These are phyloP conservation scores for Mycalesis mineus DNA, from an alignment of 2,888 invertebrate species.

Conservation along the genomic window DNA sequence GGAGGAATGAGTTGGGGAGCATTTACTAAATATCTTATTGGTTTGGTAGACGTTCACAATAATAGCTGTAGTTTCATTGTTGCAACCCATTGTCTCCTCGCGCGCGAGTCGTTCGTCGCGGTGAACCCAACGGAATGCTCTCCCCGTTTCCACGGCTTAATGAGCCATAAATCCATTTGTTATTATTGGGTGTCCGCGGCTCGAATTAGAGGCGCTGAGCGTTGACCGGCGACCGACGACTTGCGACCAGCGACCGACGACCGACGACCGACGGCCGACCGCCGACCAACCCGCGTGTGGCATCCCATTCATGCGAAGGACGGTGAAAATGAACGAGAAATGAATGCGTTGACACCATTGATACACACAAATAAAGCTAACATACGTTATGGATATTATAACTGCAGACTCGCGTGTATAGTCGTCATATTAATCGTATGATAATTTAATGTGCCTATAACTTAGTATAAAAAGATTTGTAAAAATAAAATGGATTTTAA, in stretches of 20 bases:
- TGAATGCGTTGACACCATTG: constrained; percentile 33
- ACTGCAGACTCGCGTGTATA: too few relatives aligned
- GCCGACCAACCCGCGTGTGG: constrained; percentile 27
- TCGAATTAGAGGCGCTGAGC: constrained; percentile 43
- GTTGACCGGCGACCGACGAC: constrained; percentile 42
- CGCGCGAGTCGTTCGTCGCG: constrained; percentile 35
- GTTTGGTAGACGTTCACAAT: too few relatives aligned
- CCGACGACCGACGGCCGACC: background rate
- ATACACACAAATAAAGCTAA: background rate
- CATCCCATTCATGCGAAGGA: constrained; percentile 71
- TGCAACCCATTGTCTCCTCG: background rate
- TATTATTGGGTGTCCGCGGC: constrained; percentile 53
- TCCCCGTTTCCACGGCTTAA: constrained; percentile 43
- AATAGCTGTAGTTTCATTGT: too few relatives aligned
- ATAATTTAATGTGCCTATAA: too few relatives aligned
- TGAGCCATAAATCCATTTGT: constrained; percentile 60
- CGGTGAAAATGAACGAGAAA: constrained; percentile 55
- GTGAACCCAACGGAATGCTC: constrained; percentile 40
- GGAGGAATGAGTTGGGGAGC: too few relatives aligned
- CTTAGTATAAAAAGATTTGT: too few relatives aligned
- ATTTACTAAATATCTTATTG: too few relatives aligned
- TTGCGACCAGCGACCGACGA: background rate
- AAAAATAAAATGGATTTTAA: too few relatives aligned
- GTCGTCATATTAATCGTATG: too few relatives aligned
- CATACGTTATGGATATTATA: background rate